These are phyloP conservation scores for Panagrolaimus sp. DNA, from an alignment of 1,140 invertebrate species.

Conservation along the genomic window DNA sequence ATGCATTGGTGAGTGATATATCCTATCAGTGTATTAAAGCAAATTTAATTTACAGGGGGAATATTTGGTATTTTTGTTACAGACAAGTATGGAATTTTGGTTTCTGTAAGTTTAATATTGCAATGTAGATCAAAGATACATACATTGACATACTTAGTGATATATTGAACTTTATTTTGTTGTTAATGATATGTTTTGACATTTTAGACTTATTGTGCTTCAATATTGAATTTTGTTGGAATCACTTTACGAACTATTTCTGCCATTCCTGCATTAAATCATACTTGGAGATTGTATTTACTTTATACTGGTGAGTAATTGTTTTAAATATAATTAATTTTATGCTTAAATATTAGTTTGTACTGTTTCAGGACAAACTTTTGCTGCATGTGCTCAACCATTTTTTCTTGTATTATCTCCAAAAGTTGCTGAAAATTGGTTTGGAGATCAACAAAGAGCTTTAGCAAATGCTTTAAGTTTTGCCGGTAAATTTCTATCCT, in stretches of 20 bases:
- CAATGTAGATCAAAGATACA: no score
- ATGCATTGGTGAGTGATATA: constrained; percentile 43
- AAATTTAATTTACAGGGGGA: no score
- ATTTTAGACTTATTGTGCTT: constrained; percentile 45
- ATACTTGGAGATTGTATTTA: constrained; percentile 31
- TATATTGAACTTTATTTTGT: no score
- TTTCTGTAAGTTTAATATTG: constrained; percentile 38
- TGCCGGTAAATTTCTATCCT: constrained; percentile 21
- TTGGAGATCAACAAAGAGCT: constrained; percentile 51
- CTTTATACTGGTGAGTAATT: constrained; percentile 48
- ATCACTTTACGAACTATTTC: constrained; percentile 51
- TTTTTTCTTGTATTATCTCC: constrained; percentile 57
- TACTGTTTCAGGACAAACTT: constrained; percentile 44
- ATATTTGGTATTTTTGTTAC: constrained; percentile 57
- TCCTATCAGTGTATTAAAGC: no score
- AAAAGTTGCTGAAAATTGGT: constrained; percentile 58
- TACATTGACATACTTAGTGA: no score
- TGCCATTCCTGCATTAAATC: constrained; percentile 43
- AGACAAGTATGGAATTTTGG: constrained; percentile 52
- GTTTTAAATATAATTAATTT: constrained; percentile 16
- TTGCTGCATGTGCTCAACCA: constrained; percentile 50
- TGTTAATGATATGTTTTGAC: no score
- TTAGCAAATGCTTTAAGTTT: constrained; percentile 55
- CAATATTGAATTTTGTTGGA: constrained; percentile 46
- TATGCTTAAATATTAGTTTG: constrained; percentile 16